phyloP scores from a whole-genome alignment of 1,140 invertebrate genomes.

The Drosophila repletoides region DNA sequence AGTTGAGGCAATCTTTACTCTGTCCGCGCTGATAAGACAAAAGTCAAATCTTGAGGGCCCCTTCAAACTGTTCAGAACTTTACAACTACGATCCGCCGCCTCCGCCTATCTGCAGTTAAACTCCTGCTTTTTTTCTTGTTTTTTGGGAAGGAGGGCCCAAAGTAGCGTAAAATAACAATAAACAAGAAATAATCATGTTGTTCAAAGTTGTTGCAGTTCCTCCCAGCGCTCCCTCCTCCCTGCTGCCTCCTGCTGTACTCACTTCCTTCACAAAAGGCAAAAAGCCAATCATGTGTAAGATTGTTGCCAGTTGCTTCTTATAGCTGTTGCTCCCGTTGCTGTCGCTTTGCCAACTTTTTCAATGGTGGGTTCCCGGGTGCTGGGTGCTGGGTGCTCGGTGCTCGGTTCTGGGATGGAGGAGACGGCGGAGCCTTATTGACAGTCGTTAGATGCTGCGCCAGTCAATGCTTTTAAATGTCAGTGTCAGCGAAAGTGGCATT shows the following conservation, averaged over 20 bases:
- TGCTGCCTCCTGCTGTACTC: background rate
- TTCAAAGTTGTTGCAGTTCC: constrained; percentile 35
- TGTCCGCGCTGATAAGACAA: constrained; percentile 34
- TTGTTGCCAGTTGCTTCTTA: constrained; percentile 29
- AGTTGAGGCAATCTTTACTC: constrained; percentile 5
- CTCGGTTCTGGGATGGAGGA: background rate
- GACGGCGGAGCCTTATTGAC: constrained; percentile 18
- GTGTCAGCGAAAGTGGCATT: constrained; percentile 47
- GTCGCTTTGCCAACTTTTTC: constrained; percentile 39
- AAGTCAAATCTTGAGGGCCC: constrained; percentile 23
- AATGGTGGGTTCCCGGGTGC: constrained; percentile 26
- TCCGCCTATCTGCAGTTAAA: constrained; percentile 9
- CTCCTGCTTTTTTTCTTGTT: background rate
- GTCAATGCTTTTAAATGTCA: constrained; percentile 49
- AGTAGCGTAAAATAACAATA: constrained; percentile 76
- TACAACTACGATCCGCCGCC: constrained; percentile 35
- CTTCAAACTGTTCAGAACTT: constrained; percentile 25
- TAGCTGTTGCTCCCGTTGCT: background rate
- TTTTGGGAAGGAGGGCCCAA: constrained; percentile 14
- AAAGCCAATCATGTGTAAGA: constrained; percentile 77
- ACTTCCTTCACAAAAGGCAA: background rate
- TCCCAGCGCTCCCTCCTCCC: background rate
- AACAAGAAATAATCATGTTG: constrained; percentile 79
- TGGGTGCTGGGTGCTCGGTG: constrained; percentile 19
- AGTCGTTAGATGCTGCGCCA: constrained; percentile 33